phyloP scores from a whole-genome alignment of 2,797 vertebrate species.

The Sebastes goodei region DNA sequence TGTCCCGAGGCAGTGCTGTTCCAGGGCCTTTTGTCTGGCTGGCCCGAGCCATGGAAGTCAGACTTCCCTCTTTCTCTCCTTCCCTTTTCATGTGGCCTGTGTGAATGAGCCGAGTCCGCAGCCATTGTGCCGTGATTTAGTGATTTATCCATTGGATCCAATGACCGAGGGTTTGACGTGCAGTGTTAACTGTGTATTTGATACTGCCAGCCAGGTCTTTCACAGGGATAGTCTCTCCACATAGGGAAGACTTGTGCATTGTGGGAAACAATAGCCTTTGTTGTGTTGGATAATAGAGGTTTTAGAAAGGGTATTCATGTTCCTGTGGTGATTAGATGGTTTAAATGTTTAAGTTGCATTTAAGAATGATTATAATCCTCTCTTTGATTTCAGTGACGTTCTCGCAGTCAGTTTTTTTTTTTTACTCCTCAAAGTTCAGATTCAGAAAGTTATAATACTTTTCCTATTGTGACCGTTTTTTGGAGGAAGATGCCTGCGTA shows the following conservation, averaged over 20 bases:
- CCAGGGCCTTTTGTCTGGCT: constrained; percentile 77
- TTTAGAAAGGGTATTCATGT: constrained; percentile 66
- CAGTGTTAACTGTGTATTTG: constrained; percentile 79
- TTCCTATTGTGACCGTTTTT: neutral
- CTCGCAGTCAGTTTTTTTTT: neutral
- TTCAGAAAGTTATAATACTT: neutral
- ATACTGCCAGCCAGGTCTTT: constrained; percentile 74
- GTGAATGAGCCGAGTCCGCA: constrained; percentile 67
- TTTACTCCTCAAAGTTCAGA: constrained; percentile 1
- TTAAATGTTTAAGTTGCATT: constrained; percentile 57
- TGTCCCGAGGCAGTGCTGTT: constrained; percentile 80
- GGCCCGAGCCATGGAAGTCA: constrained; percentile 75
- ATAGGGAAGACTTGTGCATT: constrained; percentile 64
- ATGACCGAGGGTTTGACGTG: constrained; percentile 80
- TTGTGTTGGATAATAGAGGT: constrained; percentile 61
- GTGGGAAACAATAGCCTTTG: constrained; percentile 78
- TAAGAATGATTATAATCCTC: constrained; percentile 25
- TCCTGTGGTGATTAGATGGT: constrained; percentile 49
- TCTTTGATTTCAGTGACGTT: constrained; percentile 30
- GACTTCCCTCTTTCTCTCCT: constrained; percentile 77
- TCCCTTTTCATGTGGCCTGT: constrained; percentile 79
- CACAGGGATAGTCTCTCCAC: constrained; percentile 72
- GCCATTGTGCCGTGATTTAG: constrained; percentile 78
- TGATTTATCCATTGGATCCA: constrained; percentile 83
- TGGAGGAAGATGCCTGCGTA: neutral